Conservation (phyloP, 2,113 vertebrate species). For the Tylochromis polylepis region DNA sequence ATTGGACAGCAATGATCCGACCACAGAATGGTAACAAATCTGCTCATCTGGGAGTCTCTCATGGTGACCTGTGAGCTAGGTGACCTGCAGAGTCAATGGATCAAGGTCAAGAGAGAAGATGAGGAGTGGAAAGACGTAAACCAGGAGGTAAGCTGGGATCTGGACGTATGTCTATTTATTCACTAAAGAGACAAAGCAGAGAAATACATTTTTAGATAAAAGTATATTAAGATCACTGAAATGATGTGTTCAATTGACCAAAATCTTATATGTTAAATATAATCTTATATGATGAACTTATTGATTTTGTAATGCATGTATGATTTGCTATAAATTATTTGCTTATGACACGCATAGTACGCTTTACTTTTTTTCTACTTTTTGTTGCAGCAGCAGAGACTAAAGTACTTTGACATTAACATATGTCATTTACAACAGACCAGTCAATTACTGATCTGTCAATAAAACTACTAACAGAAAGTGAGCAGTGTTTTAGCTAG, state of each 20-base stretch:
- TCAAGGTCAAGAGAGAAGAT: conserved; percentile 43
- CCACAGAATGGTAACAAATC: conserved; percentile 62
- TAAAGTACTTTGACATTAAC: background rate
- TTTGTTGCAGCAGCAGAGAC: background rate
- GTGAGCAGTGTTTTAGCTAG: background rate
- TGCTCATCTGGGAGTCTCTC: conserved; percentile 51
- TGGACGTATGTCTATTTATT: background rate
- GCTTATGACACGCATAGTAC: background rate
- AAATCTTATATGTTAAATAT: background rate
- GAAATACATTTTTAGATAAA: background rate
- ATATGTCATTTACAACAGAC: background rate
- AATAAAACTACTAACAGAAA: background rate
- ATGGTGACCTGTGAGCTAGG: conserved; percentile 51
- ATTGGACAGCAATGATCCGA: conserved; percentile 61
- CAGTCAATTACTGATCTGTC: background rate
- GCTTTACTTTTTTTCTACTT: background rate
- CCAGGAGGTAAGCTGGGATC: background rate
- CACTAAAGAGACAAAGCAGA: background rate
- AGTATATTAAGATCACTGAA: background rate
- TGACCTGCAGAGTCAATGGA: conserved; percentile 41
- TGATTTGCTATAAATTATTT: background rate
- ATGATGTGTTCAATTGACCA: background rate
- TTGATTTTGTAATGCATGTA: background rate
- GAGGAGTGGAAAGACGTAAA: background rate
- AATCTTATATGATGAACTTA: background rate